These are phyloP conservation scores for Alectoris magna DNA, from an alignment of 2,797 vertebrate species.

Conservation along the genomic window DNA sequence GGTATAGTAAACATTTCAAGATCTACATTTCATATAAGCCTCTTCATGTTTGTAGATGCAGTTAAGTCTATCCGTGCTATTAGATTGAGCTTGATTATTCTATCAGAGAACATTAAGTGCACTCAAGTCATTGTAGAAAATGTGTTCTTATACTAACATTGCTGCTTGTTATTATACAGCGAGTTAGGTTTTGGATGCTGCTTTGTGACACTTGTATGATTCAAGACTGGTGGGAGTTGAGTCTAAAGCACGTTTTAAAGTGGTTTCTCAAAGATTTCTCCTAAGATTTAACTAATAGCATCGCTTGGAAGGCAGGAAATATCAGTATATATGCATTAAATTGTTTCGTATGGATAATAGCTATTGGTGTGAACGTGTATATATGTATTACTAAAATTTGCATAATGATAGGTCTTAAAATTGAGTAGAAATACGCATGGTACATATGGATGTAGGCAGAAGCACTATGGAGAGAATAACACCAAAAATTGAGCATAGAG, in stretches of 20 bases:
- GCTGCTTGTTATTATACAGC: constrained; percentile 5
- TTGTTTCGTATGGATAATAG: not conserved
- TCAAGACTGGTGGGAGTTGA: constrained; percentile 31
- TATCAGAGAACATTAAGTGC: constrained; percentile 31
- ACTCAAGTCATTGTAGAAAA: constrained; percentile 27
- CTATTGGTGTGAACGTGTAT: not conserved
- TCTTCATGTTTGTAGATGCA: constrained; percentile 66
- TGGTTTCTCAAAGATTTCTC: constrained; percentile 6
- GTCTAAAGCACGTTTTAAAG: constrained; percentile 35
- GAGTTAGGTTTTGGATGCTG: constrained; percentile 19
- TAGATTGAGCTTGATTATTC: constrained; percentile 38
- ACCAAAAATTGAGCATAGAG: not conserved
- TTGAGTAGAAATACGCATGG: not conserved
- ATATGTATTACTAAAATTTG: not conserved
- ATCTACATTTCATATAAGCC: constrained; percentile 75
- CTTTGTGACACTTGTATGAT: constrained; percentile 43
- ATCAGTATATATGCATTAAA: not conserved
- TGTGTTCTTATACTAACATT: constrained; percentile 1
- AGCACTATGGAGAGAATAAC: not conserved
- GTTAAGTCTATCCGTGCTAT: constrained; percentile 36
- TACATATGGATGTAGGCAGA: not conserved
- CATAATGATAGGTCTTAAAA: not conserved
- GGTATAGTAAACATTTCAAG: constrained; percentile 80
- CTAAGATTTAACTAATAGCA: constrained; percentile 2
- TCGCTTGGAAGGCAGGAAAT: constrained; percentile 3